These are phyloP conservation scores for Syngnathus acus DNA, from an alignment of 2,797 vertebrate genomes.

Conservation along the genomic window DNA sequence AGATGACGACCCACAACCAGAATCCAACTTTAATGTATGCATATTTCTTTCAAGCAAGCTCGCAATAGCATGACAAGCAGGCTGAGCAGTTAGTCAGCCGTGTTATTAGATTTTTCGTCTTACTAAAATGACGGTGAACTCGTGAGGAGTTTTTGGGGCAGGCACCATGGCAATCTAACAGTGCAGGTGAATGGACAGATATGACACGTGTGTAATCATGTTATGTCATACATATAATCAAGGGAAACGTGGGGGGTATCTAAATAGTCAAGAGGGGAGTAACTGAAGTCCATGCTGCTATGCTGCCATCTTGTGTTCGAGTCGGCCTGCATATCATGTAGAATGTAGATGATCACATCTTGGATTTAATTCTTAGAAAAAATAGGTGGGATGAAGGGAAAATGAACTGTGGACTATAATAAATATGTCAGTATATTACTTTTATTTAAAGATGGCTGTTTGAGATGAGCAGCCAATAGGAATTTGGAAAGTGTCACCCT, in stretches of 20 bases:
- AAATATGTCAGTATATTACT: too few species aligned
- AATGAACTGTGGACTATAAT: too few species aligned
- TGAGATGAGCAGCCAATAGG: not conserved
- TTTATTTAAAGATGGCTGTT: too few species aligned
- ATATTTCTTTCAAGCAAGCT: constrained; percentile 56
- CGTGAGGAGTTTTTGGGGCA: constrained; percentile 25
- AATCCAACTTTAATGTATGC: constrained; percentile 62
- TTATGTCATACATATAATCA: constrained; percentile 39
- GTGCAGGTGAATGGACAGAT: constrained; percentile 35
- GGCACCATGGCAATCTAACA: constrained; percentile 33
- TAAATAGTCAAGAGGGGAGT: constrained; percentile 21
- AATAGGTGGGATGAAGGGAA: too few species aligned
- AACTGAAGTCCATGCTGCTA: constrained; percentile 13
- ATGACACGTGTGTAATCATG: constrained; percentile 34
- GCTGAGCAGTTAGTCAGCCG: constrained; percentile 66
- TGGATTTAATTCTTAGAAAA: constrained; percentile 9
- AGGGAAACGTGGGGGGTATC: not conserved
- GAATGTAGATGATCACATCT: not conserved
- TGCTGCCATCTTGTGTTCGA: constrained; percentile 61
- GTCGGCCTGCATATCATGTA: too few species aligned
- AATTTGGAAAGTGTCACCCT: not conserved
- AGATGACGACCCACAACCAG: constrained; percentile 50
- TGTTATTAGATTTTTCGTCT: constrained; percentile 66
- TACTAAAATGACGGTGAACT: constrained; percentile 22
- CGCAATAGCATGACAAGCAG: constrained; percentile 61